These are phyloP conservation scores for Drosophila ezoana DNA, from an alignment of 2,888 invertebrate species.

Conservation along the genomic window DNA sequence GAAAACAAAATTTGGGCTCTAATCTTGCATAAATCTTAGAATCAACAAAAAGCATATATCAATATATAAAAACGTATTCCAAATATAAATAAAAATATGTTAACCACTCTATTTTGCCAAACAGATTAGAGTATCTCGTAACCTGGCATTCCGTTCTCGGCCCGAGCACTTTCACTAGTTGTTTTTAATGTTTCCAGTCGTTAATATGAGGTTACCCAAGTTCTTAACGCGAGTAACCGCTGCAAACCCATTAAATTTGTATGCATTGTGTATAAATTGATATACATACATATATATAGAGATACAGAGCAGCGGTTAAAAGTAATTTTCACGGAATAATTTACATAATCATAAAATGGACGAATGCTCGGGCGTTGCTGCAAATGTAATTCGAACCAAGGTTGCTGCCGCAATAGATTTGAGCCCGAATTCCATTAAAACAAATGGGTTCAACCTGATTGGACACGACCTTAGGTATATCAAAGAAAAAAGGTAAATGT, in stretches of 20 bases:
- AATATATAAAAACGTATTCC: no score
- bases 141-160: constrained; percentile 1
- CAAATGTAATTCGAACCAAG: constrained; percentile 34
- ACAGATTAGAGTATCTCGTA: no score
- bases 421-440: constrained; percentile 34
- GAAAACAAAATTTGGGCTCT: no score
- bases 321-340: constrained; percentile 39
- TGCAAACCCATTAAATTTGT: background rate
- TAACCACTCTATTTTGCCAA: no score
- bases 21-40: no score
- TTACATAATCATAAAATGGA: constrained; percentile 44
- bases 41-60: no score
- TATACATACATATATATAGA: background rate
- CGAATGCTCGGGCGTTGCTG: constrained; percentile 33
- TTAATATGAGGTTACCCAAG: background rate
- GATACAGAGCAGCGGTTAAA: constrained; percentile 7
- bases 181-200: constrained; percentile 4
- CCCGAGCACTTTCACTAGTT: constrained; percentile 2
- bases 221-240: background rate
- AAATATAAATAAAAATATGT: no score
- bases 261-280: background rate
- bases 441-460: constrained; percentile 35
- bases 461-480: constrained; percentile 10
- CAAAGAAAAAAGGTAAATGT: background rate
- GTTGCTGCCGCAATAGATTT: constrained; percentile 26